Conservation (phyloP, 2,797 vertebrate species). For the Myotis myotis region DNA sequence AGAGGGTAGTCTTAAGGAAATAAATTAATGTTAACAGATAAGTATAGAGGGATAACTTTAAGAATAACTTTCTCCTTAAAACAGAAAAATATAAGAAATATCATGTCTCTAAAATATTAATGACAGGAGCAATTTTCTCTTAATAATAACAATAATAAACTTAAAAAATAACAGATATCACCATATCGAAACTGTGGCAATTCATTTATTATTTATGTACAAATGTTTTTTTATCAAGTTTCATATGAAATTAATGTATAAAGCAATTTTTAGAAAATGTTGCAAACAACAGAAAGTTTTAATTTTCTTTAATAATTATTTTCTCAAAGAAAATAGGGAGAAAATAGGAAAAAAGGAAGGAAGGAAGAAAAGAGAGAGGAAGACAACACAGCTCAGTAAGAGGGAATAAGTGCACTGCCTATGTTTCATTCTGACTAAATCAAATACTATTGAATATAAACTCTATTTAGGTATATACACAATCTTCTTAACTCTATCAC, state of each 20-base stretch:
- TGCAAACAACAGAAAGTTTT: not conserved
- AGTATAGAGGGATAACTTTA: not conserved
- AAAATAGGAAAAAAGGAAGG: not conserved
- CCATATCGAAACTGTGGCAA: not conserved
- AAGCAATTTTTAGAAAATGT: not conserved
- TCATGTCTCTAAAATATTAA: slow-evolving; percentile 15
- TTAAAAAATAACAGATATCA: not conserved
- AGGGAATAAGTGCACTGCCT: not conserved
- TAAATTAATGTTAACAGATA: not conserved
- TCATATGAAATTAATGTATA: not conserved
- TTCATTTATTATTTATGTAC: not conserved
- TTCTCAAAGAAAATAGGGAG: not conserved
- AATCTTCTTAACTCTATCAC: not conserved
- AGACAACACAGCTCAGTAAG: not conserved
- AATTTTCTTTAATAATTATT: slow-evolving; percentile 27
- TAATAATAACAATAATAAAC: not conserved
- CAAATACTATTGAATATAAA: not conserved
- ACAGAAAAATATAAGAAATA: not conserved
- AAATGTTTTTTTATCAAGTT: slow-evolving; percentile 15
- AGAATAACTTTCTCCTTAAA: not conserved
- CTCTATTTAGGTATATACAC: not conserved
- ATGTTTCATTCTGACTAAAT: not conserved
- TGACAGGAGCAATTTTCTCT: not conserved
- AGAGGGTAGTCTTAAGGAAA: not conserved
- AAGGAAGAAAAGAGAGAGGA: too few relatives aligned